Percentiles rank a stretch among this genome's conserved stretches.
Evolutionary conservation across 2,113 vertebrate species (phyloP).

Genomic region (Laterallus jamaicensis): DNA sequence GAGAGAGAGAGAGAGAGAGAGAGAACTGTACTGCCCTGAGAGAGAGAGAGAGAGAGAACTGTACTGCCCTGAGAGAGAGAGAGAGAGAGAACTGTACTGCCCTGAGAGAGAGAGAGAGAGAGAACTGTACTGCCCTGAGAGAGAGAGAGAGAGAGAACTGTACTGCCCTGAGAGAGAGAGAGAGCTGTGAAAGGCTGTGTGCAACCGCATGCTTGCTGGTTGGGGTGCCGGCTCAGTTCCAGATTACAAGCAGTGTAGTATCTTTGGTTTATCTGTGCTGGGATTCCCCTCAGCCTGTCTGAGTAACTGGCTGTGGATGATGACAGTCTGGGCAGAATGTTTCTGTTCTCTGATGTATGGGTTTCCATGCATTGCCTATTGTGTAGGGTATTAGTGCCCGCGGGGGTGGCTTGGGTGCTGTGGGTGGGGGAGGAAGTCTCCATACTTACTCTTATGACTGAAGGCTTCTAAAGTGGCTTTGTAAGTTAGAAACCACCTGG

Average conservation of each 20-base stretch:
- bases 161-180: not conserved
- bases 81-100: too few species aligned
- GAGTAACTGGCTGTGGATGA: rapidly evolving
- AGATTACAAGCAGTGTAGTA: not conserved
- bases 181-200: not conserved
- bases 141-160: not conserved
- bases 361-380: not conserved
- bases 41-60: not conserved
- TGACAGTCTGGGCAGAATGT: not conserved
- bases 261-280: not conserved
- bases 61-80: not conserved
- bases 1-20: too few species aligned
- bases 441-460: not conserved
- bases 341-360: not conserved
- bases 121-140: not conserved
- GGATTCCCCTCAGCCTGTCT: not conserved
- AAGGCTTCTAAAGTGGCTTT: not conserved
- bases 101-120: too few species aligned
- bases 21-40: too few species aligned
- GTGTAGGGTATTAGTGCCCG: not conserved
- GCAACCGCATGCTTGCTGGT: not conserved
- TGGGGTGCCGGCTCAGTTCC: not conserved
- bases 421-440: not conserved
- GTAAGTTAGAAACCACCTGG: not conserved
- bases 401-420: not conserved